Evolutionary conservation across 2,113 vertebrate species (phyloP), one percentile per base, ranked within the genome.

Genomic region (cat (Felis catus)): DNA sequence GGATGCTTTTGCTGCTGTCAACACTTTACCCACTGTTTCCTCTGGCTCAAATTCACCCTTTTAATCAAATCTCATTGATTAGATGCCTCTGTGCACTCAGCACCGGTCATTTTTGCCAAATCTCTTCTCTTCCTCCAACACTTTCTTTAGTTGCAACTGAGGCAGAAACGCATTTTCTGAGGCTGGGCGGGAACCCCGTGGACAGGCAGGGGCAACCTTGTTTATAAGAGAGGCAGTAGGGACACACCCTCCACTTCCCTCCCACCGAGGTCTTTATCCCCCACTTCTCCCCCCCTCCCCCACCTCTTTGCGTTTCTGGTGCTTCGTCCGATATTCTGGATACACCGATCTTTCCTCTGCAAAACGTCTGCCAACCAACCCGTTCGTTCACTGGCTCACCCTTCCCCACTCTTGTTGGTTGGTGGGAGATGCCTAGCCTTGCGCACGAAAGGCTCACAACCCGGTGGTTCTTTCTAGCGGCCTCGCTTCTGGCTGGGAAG

Each of bases 11-110:
- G 76, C 53, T 61, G 58, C 71, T 84, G 80, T 97, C 85, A 86
- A 79, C 93, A 33, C 88, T 85, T 91, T 80, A 78, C 70, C 96
- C 29, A n/a, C 51, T 85, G 83, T 65, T 78, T 68, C 0, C 51
- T 48, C 73, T 85, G 85, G 90, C 89, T 92, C 78, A 70, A 71
- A 76, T 63, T 81, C 89, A 76, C 58, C 73, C 41, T 94, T 86
- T 94, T 79, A 94, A 93, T 95, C 81, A 96, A 55, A 85, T 94
- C 84, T 79, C 78, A 88, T 82, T 65, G 82, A 85, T 91, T 68
- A 68, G 89, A 45, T 76, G 81, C 51, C 66, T 95, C n/a, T 91
- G 48, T 86, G 88, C 41, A 45, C 76, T 96, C 63, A 91, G 71
- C 66, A 70, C 73, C 19, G 65, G 18, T 91, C 51, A 70, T 83